These are phyloP conservation scores for Rhinichthys klamathensis DNA, from an alignment of 2,113 vertebrate species.

Conservation along the genomic window DNA sequence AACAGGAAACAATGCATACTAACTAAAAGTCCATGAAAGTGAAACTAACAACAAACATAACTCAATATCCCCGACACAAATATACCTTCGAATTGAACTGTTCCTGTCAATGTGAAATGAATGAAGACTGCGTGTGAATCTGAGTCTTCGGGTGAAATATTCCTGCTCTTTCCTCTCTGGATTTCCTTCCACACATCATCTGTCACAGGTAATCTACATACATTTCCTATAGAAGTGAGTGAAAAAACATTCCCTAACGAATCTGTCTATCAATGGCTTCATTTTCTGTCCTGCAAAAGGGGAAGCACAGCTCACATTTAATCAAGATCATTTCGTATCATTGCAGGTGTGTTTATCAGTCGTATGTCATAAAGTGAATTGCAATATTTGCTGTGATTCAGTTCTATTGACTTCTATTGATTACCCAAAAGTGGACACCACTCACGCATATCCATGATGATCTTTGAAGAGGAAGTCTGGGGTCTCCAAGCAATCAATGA, in stretches of 20 bases:
- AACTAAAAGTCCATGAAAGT: no score
- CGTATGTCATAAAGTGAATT: not conserved
- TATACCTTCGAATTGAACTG: not conserved
- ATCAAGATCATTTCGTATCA: not conserved
- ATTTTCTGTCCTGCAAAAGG: not conserved
- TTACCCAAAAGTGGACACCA: not conserved
- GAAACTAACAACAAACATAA: no score
- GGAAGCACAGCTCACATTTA: not conserved
- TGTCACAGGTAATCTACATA: constrained; percentile 2
- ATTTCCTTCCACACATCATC: not conserved
- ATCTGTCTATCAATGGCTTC: not conserved
- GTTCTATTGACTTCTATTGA: no score
- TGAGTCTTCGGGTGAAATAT: not conserved
- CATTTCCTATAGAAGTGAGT: not conserved
- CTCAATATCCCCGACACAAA: not conserved
- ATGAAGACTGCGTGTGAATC: not conserved
- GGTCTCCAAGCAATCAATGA: not conserved
- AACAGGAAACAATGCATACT: no score
- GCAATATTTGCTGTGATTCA: no score
- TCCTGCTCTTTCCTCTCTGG: not conserved
- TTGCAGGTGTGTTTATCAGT: not conserved
- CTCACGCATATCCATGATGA: not conserved
- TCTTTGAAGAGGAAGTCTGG: not conserved
- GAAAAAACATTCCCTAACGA: no score
- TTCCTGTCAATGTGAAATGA: not conserved